Base-by-base conservation (phyloP, 1,140 invertebrate genomes). In the Probaryconus sp. region DNA sequence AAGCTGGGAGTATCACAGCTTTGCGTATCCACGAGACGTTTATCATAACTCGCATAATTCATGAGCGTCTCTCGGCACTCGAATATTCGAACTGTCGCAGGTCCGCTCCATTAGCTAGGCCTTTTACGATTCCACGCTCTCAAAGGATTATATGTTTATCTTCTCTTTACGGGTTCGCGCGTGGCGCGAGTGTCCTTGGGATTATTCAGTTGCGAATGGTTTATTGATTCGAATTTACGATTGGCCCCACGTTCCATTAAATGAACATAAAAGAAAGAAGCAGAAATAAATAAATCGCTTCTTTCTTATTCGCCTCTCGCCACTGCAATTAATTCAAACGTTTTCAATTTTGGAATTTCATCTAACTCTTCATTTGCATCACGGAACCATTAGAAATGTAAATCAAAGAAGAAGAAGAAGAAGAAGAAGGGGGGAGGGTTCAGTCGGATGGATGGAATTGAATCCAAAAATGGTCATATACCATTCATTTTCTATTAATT, bases 21-120 rank as follows among this genome's bases (percentile, higher is more conserved):
- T 51, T 33, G 51, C 55, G 50, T 63, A 74, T 74, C 50, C 50
- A 47, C 30, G 51, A 42, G 21, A 42, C 73, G 73, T 76, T 76
- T 70, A 76, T 76, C 73, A 76, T 76, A 76, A 76, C 48, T 61
- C 65, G 73, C 55, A 76, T 76, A 76, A 76, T 76, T 76, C 73
- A 76, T 76, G 73, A 76, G 73, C 51, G 61, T 38, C 58, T 56
- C 71, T 61, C 60, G 64, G 48, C 61, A 60, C 69, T 67, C 47
- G 63, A 48, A 67, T 63, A 74, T 61, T 63, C 71, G 51, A 69
- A 75, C 64, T 75, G 71, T 75, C 64, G 71, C 64, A 64, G 53
- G 71, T 69, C 60, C 58, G 53, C 37, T 68, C 64, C 71, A 75
- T 75, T 75, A 75, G 71, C 64, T 53, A 63, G 73, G 47, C 61